phyloP scores from a whole-genome alignment of 2,113 vertebrate species.

The Carollia perspicillata region DNA sequence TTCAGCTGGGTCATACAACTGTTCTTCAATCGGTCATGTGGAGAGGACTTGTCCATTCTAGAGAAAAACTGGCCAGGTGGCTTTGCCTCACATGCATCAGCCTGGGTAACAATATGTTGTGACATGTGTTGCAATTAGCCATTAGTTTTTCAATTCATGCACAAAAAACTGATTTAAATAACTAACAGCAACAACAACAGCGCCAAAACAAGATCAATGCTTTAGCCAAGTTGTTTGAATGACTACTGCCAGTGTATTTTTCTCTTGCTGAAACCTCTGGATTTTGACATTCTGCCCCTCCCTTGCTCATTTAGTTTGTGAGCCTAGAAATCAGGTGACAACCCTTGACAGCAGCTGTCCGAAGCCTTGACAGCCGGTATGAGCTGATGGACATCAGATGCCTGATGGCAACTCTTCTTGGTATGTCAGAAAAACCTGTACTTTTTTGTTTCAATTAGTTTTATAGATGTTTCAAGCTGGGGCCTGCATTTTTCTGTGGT shows the following conservation, averaged over 20 bases:
- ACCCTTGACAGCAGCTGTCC: neutral
- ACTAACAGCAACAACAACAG: neutral
- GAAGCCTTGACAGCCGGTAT: neutral
- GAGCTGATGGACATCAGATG: neutral
- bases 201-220: neutral
- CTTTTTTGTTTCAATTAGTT: conserved; percentile 66
- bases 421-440: conserved; percentile 44
- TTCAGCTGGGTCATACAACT: neutral
- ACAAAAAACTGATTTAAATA: conserved; percentile 51
- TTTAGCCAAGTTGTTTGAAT: neutral
- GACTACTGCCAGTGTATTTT: conserved; percentile 27
- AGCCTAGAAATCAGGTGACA: neutral
- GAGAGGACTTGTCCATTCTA: neutral
- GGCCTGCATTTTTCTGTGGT: conserved; percentile 75
- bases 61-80: neutral
- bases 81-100: neutral
- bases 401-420: conserved; percentile 35
- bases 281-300: conserved; percentile 51
- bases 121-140: neutral
- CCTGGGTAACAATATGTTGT: neutral
- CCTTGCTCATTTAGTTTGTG: neutral
- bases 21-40: neutral
- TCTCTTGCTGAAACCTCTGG: neutral
- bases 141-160: conserved; percentile 50
- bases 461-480: conserved; percentile 63